A percentile compares a stretch with the other conserved stretches of the same genome.
These are phyloP conservation scores for Cacatua alba DNA, from an alignment of 2,113 vertebrate genomes.

Conservation along the genomic window DNA sequence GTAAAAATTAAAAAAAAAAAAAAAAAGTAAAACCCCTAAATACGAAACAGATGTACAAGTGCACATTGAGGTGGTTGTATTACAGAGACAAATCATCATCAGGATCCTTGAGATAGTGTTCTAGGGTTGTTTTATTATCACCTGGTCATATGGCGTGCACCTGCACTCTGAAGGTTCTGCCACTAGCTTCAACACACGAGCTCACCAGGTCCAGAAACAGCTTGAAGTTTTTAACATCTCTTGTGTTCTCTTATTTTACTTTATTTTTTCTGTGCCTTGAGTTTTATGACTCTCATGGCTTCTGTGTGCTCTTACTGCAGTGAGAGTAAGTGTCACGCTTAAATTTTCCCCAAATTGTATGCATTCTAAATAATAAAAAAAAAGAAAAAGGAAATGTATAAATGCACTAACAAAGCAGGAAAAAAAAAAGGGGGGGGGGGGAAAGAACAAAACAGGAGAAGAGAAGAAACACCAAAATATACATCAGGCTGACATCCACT, in stretches of 20 bases:
- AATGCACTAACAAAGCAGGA: not conserved
- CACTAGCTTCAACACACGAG: constrained; percentile 35
- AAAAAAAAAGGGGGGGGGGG: too few species aligned
- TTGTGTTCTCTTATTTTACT: not conserved
- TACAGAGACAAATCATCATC: constrained; percentile 52
- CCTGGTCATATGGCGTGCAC: constrained; percentile 75
- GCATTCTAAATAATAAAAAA: not conserved
- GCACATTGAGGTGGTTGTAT: constrained; percentile 55
- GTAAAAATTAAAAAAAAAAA: constrained; percentile 4
- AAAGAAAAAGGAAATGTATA: fast-evolving
- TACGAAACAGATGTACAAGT: constrained; percentile 65
- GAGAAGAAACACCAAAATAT: not conserved
- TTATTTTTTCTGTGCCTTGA: not conserved
- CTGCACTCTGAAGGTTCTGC: constrained; percentile 55
- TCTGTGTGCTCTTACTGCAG: not conserved
- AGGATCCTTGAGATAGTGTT: constrained; percentile 52
- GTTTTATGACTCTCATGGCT: constrained; percentile 53
- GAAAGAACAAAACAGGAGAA: not conserved
- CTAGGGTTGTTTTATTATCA: constrained; percentile 60
- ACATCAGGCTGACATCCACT: not conserved
- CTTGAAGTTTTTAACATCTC: constrained; percentile 28
- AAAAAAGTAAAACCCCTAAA: not conserved
- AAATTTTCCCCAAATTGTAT: not conserved
- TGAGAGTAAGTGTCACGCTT: not conserved
- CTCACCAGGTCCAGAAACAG: constrained; percentile 52